phyloP scores from a whole-genome alignment of 2,113 vertebrate genomes.

The Triplophysa rosa region DNA sequence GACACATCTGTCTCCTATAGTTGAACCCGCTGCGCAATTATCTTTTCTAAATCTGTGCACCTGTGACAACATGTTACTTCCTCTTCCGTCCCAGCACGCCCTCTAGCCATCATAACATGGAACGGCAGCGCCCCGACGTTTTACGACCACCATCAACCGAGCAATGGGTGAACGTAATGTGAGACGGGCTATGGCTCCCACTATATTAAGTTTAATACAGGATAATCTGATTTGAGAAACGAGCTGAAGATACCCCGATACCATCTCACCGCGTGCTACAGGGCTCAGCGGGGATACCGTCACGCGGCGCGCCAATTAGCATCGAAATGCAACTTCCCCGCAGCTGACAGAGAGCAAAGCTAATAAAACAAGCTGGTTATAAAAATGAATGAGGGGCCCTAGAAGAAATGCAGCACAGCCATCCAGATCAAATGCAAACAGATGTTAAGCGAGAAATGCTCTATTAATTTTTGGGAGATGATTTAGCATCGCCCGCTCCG shows the following conservation, averaged over 20 bases:
- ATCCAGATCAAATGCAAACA: constrained; percentile 48
- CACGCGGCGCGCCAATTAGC: constrained; percentile 35
- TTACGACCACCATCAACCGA: neutral
- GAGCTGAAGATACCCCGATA: constrained; percentile 7
- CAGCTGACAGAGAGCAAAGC: constrained; percentile 34
- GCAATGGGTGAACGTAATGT: constrained; percentile 2
- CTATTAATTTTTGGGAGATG: constrained; percentile 48
- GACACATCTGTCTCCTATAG: constrained; percentile 35
- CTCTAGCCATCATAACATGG: neutral
- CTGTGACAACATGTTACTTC: constrained; percentile 49
- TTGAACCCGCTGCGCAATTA: constrained; percentile 44
- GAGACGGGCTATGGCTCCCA: neutral
- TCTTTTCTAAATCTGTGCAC: constrained; percentile 46
- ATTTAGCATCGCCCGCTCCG: constrained; percentile 32
- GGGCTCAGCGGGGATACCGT: constrained; percentile 4
- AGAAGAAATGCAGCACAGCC: constrained; percentile 9
- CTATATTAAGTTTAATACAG: constrained; percentile 24
- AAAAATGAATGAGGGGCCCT: constrained; percentile 49
- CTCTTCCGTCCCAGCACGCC: constrained; percentile 17
- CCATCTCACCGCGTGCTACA: neutral
- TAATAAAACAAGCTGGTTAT: constrained; percentile 51
- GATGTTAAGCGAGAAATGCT: constrained; percentile 42
- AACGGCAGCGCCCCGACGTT: neutral
- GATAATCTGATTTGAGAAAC: constrained; percentile 27
- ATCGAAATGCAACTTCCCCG: constrained; percentile 31